Evolutionary conservation across 2,797 vertebrate genomes (phyloP).

Genomic region (Garrulus glandarius): DNA sequence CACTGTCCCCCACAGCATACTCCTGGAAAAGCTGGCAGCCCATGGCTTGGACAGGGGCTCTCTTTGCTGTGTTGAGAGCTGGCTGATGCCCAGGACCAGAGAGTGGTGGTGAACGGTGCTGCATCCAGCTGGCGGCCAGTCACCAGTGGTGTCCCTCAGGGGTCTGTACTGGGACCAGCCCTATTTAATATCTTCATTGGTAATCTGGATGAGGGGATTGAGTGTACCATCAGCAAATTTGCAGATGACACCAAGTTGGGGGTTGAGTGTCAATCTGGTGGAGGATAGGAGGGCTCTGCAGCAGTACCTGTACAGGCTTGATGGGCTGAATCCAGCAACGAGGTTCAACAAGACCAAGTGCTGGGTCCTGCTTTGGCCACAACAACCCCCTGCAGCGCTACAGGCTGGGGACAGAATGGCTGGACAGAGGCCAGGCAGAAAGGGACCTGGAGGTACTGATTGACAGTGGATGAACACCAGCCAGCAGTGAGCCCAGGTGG

Average conservation of each 20-base stretch:
- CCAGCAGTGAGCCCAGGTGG: neutral
- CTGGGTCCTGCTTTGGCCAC: neutral
- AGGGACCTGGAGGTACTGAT: neutral
- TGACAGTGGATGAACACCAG: fast-evolving
- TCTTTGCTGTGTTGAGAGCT: fast-evolving
- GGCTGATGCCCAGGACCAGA: fast-evolving
- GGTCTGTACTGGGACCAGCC: neutral
- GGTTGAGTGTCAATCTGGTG: fast-evolving
- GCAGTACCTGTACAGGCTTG: neutral
- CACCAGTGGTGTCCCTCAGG: neutral
- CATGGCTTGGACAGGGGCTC: fast-evolving
- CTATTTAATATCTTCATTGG: neutral
- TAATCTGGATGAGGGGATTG: too few species aligned
- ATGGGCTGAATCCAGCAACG: neutral
- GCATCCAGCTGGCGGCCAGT: fast-evolving
- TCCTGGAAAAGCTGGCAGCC: neutral
- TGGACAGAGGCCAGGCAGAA: neutral
- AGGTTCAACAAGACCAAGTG: neutral
- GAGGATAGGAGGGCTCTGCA: neutral
- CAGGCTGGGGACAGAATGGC: neutral
- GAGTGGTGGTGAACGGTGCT: fast-evolving
- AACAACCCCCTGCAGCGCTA: fast-evolving
- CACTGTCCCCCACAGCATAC: too few species aligned
- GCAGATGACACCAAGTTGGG: too few species aligned
- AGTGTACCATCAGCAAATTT: too few species aligned